These are phyloP conservation scores for Apamea monoglypha DNA, from an alignment of 2,888 invertebrate genomes.

Conservation along the genomic window DNA sequence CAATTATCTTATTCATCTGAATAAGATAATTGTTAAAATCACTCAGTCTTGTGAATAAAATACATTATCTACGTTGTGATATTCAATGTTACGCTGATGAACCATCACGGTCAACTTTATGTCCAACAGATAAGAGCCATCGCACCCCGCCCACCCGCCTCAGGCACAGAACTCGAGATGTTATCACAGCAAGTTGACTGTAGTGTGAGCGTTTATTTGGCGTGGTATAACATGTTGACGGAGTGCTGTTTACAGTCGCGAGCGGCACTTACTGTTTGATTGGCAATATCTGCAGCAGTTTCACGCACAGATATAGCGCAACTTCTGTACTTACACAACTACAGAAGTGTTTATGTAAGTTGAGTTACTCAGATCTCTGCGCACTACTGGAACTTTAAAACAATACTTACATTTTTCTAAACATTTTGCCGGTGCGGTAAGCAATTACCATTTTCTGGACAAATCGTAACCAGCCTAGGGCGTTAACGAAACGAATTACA, in stretches of 20 bases:
- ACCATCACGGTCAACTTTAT: not conserved
- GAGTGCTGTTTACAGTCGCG: constrained; percentile 19
- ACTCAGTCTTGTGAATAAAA: too few species aligned
- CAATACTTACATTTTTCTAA: not conserved
- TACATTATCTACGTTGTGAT: not conserved
- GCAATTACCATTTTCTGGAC: not conserved
- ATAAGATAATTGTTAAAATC: too few species aligned
- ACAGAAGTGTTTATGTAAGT: not conserved
- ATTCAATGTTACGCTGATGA: not conserved
- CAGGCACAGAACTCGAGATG: not conserved
- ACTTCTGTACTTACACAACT: not conserved
- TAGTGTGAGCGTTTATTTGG: constrained; percentile 12
- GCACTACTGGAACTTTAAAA: not conserved
- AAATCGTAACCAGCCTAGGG: not conserved
- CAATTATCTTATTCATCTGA: not conserved
- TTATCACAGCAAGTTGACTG: constrained; percentile 1
- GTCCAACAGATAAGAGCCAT: not conserved
- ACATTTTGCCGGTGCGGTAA: not conserved
- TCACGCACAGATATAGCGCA: not conserved
- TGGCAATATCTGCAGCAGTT: constrained; percentile 21
- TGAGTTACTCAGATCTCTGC: not conserved
- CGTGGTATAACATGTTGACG: constrained; percentile 16
- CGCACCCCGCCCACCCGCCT: not conserved
- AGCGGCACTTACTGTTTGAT: constrained; percentile 37
- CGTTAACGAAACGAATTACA: not conserved